A percentile compares a stretch with the other conserved stretches of the same genome.
phyloP scores from a whole-genome alignment of 2,113 vertebrate species.

The Bufo bufo region DNA sequence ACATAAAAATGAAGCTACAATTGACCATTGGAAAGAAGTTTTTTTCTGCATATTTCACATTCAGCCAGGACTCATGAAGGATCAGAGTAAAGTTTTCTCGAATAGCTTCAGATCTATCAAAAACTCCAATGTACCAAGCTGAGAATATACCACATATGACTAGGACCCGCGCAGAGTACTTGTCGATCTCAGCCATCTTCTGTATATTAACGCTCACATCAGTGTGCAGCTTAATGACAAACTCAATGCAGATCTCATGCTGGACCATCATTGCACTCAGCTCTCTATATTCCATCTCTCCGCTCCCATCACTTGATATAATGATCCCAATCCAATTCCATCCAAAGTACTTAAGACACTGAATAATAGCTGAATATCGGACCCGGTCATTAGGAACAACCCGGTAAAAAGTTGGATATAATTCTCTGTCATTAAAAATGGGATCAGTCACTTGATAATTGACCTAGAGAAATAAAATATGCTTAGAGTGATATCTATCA shows the following conservation, averaged over 20 bases:
- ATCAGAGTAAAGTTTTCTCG: conserved; percentile 3
- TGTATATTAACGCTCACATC: neutral
- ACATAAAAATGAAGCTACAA: conserved; percentile 16
- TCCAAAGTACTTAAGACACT: conserved; percentile 13
- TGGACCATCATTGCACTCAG: neutral
- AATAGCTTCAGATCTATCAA: neutral
- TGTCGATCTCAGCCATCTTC: neutral
- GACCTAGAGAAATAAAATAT: neutral
- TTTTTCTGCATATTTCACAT: neutral
- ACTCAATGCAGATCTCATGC: conserved; percentile 33
- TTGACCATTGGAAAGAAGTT: neutral
- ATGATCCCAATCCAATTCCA: conserved; percentile 43
- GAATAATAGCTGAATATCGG: neutral
- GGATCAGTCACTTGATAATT: conserved; percentile 22
- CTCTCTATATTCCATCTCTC: neutral
- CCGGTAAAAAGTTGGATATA: neutral
- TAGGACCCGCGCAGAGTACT: neutral
- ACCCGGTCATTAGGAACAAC: neutral
- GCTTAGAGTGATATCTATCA: neutral
- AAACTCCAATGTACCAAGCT: neutral
- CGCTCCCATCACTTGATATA: conserved; percentile 5
- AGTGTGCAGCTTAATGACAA: neutral
- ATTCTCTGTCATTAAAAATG: neutral
- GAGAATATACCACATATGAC: conserved; percentile 23
- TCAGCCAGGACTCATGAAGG: conserved; percentile 1